phyloP scores from a whole-genome alignment of 2,888 invertebrate species.

The Alitta virens region DNA sequence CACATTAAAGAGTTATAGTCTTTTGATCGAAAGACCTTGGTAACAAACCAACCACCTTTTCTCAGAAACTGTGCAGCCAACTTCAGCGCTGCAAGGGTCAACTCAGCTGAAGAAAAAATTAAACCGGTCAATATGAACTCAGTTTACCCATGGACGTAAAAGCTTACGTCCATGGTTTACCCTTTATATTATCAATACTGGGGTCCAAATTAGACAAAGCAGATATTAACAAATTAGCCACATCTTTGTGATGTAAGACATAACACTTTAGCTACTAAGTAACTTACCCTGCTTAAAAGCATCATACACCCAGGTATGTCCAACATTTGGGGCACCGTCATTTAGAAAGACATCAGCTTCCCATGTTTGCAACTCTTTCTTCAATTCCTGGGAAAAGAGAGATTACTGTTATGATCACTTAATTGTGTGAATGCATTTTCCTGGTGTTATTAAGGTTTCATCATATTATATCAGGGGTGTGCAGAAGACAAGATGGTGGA shows the following conservation, averaged over 20 bases:
- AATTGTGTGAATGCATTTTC: not conserved
- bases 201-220: too few species aligned
- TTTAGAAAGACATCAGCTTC: slow-evolving; percentile 95
- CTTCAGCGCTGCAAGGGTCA: slow-evolving; percentile 90
- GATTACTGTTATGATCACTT: not conserved
- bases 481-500: too few species aligned
- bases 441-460: too few species aligned
- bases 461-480: too few species aligned
- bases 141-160: too few species aligned
- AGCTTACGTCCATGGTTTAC: too few species aligned
- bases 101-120: slow-evolving; percentile 62
- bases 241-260: too few species aligned
- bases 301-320: slow-evolving; percentile 93
- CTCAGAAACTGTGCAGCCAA: slow-evolving; percentile 84
- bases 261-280: too few species aligned
- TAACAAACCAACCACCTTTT: slow-evolving; percentile 94
- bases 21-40: slow-evolving; percentile 97
- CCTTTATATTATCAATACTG: too few species aligned
- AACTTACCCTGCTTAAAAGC: slow-evolving; percentile 79
- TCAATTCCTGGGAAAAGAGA: slow-evolving; percentile 67
- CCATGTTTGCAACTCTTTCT: slow-evolving; percentile 87
- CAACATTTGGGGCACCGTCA: slow-evolving; percentile 98
- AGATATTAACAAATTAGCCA: too few species aligned
- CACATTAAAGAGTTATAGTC: slow-evolving; percentile 93
- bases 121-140: not conserved